These are phyloP conservation scores for Paraescarpia echinospica DNA, from an alignment of 1,140 invertebrate genomes.

Conservation along the genomic window DNA sequence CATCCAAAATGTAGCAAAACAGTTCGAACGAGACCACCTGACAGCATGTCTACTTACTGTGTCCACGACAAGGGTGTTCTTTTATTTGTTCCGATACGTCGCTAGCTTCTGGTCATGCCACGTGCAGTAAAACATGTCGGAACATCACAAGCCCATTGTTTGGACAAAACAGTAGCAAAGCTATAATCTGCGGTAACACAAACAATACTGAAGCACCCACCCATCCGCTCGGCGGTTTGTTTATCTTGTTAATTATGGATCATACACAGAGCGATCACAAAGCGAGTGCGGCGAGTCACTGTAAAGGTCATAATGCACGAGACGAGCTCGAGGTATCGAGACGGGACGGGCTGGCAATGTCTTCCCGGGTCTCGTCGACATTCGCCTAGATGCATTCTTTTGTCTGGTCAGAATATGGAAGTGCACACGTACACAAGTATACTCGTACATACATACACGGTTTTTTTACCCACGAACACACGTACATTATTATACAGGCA, in stretches of 20 bases:
- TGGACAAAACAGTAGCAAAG: neutral
- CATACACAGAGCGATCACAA: neutral
- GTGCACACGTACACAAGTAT: too few species aligned
- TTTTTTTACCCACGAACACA: too few species aligned
- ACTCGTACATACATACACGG: too few species aligned
- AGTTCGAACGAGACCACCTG: neutral
- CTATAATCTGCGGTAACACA: neutral
- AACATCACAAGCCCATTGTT: neutral
- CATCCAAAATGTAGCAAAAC: neutral
- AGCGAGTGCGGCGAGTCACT: neutral
- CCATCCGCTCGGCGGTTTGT: neutral
- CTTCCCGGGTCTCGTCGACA: too few species aligned
- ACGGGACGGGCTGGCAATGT: neutral
- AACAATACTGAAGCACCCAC: neutral
- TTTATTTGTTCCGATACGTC: too few species aligned
- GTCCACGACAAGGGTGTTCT: neutral
- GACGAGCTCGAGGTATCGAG: too few species aligned
- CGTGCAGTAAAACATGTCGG: neutral
- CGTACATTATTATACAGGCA: too few species aligned
- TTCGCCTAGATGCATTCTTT: too few species aligned
- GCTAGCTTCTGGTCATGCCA: neutral
- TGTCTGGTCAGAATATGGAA: too few species aligned
- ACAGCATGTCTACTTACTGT: neutral
- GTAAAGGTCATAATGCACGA: neutral
- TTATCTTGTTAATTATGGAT: neutral